Evolutionary conservation across 2,113 vertebrate species (phyloP).

Genomic region (Dascyllus trimaculatus): DNA sequence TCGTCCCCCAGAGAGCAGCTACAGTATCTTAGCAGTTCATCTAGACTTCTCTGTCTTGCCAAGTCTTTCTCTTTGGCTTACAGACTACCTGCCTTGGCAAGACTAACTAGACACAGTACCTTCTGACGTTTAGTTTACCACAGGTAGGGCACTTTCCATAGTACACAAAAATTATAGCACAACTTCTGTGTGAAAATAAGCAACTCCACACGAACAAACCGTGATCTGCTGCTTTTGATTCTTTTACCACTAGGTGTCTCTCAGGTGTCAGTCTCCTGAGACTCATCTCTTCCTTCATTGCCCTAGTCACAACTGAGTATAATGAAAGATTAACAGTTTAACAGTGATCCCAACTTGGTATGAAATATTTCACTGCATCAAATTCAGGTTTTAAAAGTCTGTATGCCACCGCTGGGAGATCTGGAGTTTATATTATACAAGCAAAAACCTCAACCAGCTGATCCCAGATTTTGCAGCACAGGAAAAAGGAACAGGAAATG

Average conservation of each 20-base stretch:
- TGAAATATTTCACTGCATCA: neutral
- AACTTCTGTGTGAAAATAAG: neutral
- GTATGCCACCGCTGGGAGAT: neutral
- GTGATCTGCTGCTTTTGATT: neutral
- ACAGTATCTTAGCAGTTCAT: neutral
- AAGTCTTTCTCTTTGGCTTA: constrained; percentile 11
- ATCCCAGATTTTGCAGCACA: constrained; percentile 33
- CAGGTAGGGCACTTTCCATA: neutral
- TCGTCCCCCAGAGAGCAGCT: neutral
- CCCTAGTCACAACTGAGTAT: neutral
- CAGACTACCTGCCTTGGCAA: neutral
- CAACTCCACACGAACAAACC: neutral
- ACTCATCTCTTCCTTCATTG: neutral
- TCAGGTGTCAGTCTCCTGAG: constrained; percentile 21
- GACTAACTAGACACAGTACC: neutral
- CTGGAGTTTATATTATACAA: neutral
- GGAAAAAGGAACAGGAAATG: constrained; percentile 74
- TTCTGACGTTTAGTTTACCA: neutral
- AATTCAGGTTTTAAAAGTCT: neutral
- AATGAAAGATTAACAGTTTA: neutral
- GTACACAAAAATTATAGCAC: neutral
- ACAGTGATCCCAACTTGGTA: neutral
- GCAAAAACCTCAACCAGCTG: neutral
- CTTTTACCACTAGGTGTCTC: constrained; percentile 62
- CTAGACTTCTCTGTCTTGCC: constrained; percentile 13